These are phyloP conservation scores for Scaptomyza polygonia DNA, from an alignment of 2,888 invertebrate species.

Conservation along the genomic window DNA sequence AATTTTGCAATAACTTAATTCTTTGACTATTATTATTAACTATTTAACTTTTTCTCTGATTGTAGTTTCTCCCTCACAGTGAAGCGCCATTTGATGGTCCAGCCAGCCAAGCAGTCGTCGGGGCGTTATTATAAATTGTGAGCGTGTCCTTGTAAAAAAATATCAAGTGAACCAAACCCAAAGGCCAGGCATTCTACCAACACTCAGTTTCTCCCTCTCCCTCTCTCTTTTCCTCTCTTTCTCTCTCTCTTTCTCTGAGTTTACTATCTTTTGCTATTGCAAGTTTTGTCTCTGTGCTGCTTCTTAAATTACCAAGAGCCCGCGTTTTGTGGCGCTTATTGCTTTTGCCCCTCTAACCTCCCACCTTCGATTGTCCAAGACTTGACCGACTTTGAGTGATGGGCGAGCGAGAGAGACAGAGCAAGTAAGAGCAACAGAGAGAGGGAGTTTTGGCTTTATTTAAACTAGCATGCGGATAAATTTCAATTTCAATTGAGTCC, in stretches of 20 bases:
- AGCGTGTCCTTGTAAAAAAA: constrained; percentile 80
- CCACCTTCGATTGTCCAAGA: constrained; percentile 2
- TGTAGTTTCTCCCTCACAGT: constrained; percentile 1
- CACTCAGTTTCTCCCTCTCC: background rate
- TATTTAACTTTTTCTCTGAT: background rate
- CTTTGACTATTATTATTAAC: no score
- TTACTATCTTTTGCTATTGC: constrained; percentile 21
- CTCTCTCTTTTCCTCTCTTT: background rate
- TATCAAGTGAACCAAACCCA: constrained; percentile 67
- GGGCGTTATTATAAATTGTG: constrained; percentile 76
- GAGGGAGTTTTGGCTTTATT: background rate
- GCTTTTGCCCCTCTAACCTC: constrained; percentile 29
- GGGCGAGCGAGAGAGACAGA: background rate
- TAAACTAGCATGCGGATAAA: background rate
- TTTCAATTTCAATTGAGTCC: background rate
- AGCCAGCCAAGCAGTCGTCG: constrained; percentile 29
- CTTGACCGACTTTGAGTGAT: constrained; percentile 28
- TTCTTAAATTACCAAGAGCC: constrained; percentile 73
- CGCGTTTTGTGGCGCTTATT: constrained; percentile 60
- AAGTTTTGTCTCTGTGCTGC: constrained; percentile 52
- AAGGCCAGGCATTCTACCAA: constrained; percentile 18
- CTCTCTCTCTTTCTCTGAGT: no score
- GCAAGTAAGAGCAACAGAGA: no score
- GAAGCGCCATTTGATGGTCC: constrained; percentile 44
- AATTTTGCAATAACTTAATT: no score